Evolutionary conservation across 1,140 invertebrate species (phyloP).

Genomic region (Coenobita brevimanus): DNA sequence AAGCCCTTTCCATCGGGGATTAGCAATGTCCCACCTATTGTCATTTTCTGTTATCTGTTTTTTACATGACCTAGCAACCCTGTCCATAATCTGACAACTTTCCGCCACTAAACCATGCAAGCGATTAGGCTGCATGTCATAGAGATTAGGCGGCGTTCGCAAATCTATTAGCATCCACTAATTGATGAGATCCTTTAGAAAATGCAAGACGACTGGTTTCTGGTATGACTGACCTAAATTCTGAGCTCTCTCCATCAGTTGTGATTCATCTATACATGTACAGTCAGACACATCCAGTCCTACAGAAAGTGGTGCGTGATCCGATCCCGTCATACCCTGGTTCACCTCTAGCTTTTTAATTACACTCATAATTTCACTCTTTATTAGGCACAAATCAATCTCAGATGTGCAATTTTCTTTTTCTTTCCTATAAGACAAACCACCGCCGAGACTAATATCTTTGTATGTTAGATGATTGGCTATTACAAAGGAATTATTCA

Average conservation of each 20-base stretch:
- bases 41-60: neutral
- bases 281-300: neutral
- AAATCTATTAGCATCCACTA: constrained; percentile 5
- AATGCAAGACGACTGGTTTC: neutral
- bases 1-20: constrained; percentile 23
- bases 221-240: constrained; percentile 4
- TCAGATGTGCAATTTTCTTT: neutral
- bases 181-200: neutral
- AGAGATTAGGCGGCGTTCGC: neutral
- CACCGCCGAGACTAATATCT: neutral
- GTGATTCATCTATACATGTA: neutral
- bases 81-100: neutral
- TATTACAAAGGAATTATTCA: constrained; percentile 5
- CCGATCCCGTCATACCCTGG: constrained; percentile 23
- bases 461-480: constrained; percentile 17
- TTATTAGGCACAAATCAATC: constrained; percentile 16
- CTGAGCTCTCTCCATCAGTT: neutral
- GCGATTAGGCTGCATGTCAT: too few species aligned
- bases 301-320: constrained; percentile 34
- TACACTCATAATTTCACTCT: neutral
- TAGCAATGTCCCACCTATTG: constrained; percentile 9
- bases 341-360: constrained; percentile 10
- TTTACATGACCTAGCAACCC: neutral
- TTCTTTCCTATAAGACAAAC: constrained; percentile 17
- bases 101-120: neutral